Base-by-base conservation (phyloP, 2,797 vertebrate genomes). In the Parauchenoglanis punctatus region DNA sequence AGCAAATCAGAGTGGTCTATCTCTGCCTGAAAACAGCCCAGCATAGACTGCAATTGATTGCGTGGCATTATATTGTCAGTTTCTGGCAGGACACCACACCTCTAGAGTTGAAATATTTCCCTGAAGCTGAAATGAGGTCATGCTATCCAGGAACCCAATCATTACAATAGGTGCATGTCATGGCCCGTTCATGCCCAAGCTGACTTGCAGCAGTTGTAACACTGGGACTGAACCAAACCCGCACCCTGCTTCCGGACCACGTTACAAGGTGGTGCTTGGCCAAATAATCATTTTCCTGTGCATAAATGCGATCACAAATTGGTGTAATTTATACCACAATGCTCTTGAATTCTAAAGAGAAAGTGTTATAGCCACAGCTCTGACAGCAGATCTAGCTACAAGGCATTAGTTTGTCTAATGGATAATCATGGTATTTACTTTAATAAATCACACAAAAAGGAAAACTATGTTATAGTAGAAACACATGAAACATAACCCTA, bases 111-210 rank as follows among this genome's bases (percentile, higher is more conserved):
- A 8, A 84, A 88, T 82, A 87, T 75, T 91, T 89, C 86, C 86
- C 75, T 25, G 18, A 84, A 88, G 85, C 88, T 78, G 75, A 87
- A 91, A 93, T 95, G 94, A 96, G 85, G 94, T 95, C 94, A 95
- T 96, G 92, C 89, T 90, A 90, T 91, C 94, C 96, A 95, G 96
- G 96, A 96, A 96, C 94, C 83, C 89, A 95, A 93, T 94, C 93
- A 93, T 91, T 93, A 97, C 96, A 96, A 97, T 97, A 94, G 93
- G 91, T 88, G 84, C 92, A 91, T 82, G 67, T 59, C 81, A 90
- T 56, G 88, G 94, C 92, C 95, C 96, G 95, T 96, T 95, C 88
- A 88, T 92, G 91, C 49, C 90, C 86, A 73, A 83, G 85, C 82
- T 25, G 40, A 81, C 54, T 35, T 18, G 18, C 84, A 88, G 91